Percentiles rank a stretch among this genome's conserved stretches.
These are phyloP conservation scores for Catharus ustulatus DNA, from an alignment of 2,797 vertebrate species.

Conservation along the genomic window DNA sequence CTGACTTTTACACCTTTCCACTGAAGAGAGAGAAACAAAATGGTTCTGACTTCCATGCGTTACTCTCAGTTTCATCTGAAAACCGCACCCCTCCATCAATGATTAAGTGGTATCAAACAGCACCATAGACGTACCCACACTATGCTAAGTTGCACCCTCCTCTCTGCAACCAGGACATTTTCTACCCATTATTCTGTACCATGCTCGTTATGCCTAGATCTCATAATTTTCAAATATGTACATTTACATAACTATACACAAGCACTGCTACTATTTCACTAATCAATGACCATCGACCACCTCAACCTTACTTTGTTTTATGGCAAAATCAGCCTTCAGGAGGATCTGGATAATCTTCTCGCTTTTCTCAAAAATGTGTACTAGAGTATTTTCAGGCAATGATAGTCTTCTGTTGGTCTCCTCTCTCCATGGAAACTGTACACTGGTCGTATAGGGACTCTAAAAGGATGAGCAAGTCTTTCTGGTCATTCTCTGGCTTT, in stretches of 20 bases:
- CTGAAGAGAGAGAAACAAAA: neutral
- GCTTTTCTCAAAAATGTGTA: neutral
- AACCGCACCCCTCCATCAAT: neutral
- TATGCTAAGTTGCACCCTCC: neutral
- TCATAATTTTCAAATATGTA: neutral
- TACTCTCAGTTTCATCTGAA: neutral
- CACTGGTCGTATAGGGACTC: too few species aligned
- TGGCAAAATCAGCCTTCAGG: neutral
- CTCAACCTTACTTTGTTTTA: neutral
- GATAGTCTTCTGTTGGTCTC: neutral
- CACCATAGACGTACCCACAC: neutral
- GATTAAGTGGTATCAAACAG: neutral
- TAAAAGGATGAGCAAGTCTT: accelerated
- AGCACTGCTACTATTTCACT: neutral
- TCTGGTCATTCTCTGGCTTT: neutral
- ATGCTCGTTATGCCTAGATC: neutral
- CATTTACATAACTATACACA: neutral
- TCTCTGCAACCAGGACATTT: neutral
- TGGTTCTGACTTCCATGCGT: neutral
- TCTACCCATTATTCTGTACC: neutral
- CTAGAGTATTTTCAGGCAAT: neutral
- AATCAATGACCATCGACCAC: neutral
- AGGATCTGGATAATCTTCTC: neutral
- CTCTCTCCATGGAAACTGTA: neutral
- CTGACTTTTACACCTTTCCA: neutral